phyloP scores from a whole-genome alignment of 2,113 vertebrate species.

The Rhagologus leucostigma region DNA sequence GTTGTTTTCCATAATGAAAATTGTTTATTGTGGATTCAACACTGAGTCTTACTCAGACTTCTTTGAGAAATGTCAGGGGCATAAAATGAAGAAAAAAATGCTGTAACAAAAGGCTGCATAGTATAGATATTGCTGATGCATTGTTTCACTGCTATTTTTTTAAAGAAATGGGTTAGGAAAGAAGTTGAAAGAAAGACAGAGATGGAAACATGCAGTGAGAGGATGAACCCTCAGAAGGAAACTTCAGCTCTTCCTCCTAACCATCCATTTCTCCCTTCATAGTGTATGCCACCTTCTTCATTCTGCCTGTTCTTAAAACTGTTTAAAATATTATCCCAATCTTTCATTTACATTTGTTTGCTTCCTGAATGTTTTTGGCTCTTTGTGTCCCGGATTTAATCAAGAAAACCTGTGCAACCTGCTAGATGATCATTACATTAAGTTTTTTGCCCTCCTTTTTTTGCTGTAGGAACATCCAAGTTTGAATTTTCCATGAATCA shows the following conservation, averaged over 20 bases:
- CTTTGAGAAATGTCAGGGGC: background rate
- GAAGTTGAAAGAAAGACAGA: background rate
- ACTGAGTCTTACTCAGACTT: background rate
- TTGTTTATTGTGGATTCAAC: background rate
- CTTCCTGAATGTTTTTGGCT: background rate
- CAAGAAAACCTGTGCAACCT: background rate
- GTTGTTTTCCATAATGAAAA: background rate
- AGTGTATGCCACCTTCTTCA: background rate
- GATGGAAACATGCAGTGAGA: background rate
- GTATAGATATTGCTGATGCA: background rate
- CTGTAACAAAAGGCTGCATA: background rate
- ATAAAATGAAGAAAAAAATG: background rate
- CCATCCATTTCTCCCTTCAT: background rate
- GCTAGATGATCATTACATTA: too few relatives aligned
- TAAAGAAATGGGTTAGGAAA: background rate
- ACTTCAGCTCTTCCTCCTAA: background rate
- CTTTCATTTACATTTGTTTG: background rate
- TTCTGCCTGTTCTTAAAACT: background rate
- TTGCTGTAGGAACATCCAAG: background rate
- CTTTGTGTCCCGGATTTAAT: background rate
- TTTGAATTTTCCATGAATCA: background rate
- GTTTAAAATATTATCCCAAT: background rate
- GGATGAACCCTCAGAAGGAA: background rate
- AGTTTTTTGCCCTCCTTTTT: background rate
- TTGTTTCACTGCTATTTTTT: background rate